Evolutionary conservation across 2,113 vertebrate species (phyloP).

Genomic region (Motacilla tschutschensis): DNA sequence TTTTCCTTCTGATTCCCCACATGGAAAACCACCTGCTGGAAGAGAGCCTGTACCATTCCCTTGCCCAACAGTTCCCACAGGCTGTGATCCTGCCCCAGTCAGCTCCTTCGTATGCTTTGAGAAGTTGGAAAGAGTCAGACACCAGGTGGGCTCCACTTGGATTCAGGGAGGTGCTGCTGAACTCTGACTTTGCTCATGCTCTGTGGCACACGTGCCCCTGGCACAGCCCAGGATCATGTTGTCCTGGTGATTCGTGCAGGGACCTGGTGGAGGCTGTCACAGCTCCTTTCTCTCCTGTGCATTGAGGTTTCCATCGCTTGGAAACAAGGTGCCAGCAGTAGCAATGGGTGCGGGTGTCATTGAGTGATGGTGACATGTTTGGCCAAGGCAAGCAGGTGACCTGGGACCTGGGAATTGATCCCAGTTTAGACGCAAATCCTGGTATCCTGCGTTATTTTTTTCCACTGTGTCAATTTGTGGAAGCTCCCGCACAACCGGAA

Average conservation of each 20-base stretch:
- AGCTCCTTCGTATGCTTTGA: fast-evolving
- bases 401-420: neutral
- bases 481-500: neutral
- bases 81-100: neutral
- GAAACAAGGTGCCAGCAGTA: neutral
- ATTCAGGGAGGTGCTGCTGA: neutral
- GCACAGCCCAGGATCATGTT: fast-evolving
- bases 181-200: neutral
- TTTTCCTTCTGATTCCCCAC: neutral
- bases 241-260: neutral
- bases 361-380: neutral
- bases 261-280: neutral
- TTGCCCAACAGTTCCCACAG: neutral
- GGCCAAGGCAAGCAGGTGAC: neutral
- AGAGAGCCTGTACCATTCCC: neutral
- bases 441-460: neutral
- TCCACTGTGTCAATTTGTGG: neutral
- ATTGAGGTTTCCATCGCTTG: neutral
- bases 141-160: neutral
- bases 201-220: fast-evolving
- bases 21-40: neutral
- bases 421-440: neutral
- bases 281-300: neutral
- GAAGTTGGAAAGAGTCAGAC: fast-evolving
- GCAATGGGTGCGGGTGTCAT: fast-evolving